A percentile compares a stretch with the other conserved stretches of the same genome.
phyloP scores from a whole-genome alignment of 2,113 vertebrate species.

The Chitala chitala region DNA sequence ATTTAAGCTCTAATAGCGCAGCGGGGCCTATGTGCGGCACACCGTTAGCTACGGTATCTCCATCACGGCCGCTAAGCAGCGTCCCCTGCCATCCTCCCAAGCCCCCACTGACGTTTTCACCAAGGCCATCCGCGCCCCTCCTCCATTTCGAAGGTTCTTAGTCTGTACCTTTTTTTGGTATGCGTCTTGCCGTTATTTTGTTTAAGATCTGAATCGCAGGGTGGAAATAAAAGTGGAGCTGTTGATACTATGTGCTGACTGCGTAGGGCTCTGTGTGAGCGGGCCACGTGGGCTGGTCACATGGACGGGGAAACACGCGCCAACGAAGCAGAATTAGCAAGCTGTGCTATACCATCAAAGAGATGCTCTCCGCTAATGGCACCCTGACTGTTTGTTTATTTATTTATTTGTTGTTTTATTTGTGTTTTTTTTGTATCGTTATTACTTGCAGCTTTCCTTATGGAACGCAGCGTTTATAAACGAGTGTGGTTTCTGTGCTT shows the following conservation, averaged over 20 bases:
- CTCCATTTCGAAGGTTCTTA: too few relatives aligned
- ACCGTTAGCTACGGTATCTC: too few relatives aligned
- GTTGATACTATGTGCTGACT: too few relatives aligned
- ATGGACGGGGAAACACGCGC: background rate
- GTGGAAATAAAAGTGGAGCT: too few relatives aligned
- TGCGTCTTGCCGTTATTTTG: too few relatives aligned
- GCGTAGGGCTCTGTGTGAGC: background rate
- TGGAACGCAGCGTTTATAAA: slow-evolving; percentile 58
- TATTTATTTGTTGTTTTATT: slow-evolving; percentile 18
- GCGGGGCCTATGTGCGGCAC: too few relatives aligned
- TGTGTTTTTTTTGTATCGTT: slow-evolving; percentile 49
- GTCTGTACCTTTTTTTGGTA: too few relatives aligned
- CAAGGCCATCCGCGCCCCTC: too few relatives aligned
- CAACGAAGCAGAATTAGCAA: background rate
- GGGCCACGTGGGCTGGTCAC: background rate
- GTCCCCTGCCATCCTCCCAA: too few relatives aligned
- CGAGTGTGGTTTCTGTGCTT: slow-evolving; percentile 63
- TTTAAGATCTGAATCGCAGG: too few relatives aligned
- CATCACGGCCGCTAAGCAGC: too few relatives aligned
- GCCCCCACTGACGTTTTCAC: too few relatives aligned
- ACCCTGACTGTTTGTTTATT: background rate
- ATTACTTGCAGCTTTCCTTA: slow-evolving; percentile 64
- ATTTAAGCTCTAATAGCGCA: background rate
- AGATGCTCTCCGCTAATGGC: background rate
- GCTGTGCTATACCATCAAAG: background rate